A percentile compares a stretch with the other conserved stretches of the same genome.
Conservation (phyloP, 1,140 invertebrate genomes). For the Daktulosphaira vitifoliae region DNA sequence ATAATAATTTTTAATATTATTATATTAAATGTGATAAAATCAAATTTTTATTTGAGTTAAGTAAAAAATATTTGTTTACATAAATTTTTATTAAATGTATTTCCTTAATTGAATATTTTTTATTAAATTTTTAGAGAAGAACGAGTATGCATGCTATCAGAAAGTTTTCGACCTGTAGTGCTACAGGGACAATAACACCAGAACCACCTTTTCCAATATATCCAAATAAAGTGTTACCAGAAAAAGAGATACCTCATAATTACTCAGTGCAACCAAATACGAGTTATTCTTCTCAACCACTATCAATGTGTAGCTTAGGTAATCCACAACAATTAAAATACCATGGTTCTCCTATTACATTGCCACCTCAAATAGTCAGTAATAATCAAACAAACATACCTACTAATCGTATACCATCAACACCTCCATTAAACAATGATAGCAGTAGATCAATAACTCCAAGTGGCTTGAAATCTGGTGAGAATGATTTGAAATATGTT, state of each 20-base stretch:
- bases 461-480: constrained; percentile 5
- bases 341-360: constrained; percentile 4
- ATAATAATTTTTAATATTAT: too few species aligned
- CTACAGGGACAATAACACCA: constrained; percentile 29
- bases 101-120: too few species aligned
- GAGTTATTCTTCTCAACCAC: constrained; percentile 2
- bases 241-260: neutral
- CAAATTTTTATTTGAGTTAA: too few species aligned
- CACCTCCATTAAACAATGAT: constrained; percentile 42
- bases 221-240: neutral
- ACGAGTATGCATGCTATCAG: neutral
- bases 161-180: constrained; percentile 14
- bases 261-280: neutral
- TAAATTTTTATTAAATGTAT: too few species aligned
- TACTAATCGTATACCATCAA: constrained; percentile 38
- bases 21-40: too few species aligned
- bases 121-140: constrained; percentile 10
- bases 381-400: neutral
- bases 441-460: constrained; percentile 21
- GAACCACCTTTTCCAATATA: constrained; percentile 28
- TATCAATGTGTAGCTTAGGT: neutral
- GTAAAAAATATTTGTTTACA: too few species aligned
- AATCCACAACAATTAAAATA: neutral
- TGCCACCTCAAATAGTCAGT: constrained; percentile 17
- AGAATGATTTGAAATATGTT: too few species aligned